Evolutionary conservation across 2,888 invertebrate species (phyloP), one percentile per base, ranked within the genome.

Genomic region (Imbricaverruca yamaguchii): DNA sequence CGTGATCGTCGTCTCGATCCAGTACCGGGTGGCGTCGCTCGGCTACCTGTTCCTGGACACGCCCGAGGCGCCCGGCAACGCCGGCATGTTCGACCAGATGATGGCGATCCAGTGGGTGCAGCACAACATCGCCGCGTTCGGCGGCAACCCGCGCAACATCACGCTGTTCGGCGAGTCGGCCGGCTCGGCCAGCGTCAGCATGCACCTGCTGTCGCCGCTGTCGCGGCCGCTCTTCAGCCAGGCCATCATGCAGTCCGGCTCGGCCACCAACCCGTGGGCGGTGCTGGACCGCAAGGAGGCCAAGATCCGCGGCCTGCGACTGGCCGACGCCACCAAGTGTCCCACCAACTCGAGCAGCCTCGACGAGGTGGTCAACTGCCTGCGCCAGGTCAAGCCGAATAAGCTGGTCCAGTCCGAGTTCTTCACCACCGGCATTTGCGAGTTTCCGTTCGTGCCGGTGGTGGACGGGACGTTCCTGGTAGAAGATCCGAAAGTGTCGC

Each of bases 161-260:
- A 93, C 95, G 12, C 88, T 98, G 80, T 97, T 97, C 87, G 97
- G 97, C 21, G 97, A 97, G 88, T 96, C 96, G 83, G 97, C 97
- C 55, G 97, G 98, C 9, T 96, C 96, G 1, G 96, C 94, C n/a
- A 95, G 96, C 65, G 95, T 97, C n/a, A 94, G 94, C 59, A 88
- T 94, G 86, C 94, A 94, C 88, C 89, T 95, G 80, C 88, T 95
- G 77, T 94, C 94, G 56, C 94, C 95, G 7, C 88, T 95, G 69
- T 93, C 93, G 81, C 87, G 89, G 85, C 92, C 93, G 86, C 88
- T 93, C 81, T 94, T 94, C 88, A 92, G 92, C 82, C 94, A 94
- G 87, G 90, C 96, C 10, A 96, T 97, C 85, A 92, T 97, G 91
- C 94, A 98, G 88, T 95, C 95, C 65, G 97, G 97, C 6, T 92